Conservation (phyloP, 2,888 invertebrate species). For the Listrodromus nycthemerus region DNA sequence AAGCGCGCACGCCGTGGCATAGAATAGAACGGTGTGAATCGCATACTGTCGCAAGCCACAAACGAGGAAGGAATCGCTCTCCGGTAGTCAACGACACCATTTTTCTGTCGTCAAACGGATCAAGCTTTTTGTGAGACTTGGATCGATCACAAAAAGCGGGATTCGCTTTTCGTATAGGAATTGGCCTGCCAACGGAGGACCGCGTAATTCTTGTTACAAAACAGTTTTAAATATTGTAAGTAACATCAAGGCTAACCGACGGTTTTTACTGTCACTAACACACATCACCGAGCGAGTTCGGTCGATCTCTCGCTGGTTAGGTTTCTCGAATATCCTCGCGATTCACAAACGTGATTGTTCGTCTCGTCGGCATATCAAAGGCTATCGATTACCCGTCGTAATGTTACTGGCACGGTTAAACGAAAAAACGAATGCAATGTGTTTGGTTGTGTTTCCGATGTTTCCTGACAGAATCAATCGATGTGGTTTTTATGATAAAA, state of each 20-base stretch:
- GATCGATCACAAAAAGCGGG: slow-evolving; percentile 85
- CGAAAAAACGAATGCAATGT: neutral
- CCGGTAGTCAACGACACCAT: slow-evolving; percentile 79
- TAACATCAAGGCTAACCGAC: slow-evolving; percentile 36
- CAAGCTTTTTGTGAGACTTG: slow-evolving; percentile 84
- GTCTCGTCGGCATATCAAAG: neutral
- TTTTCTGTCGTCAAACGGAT: slow-evolving; percentile 85
- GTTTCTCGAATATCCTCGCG: neutral
- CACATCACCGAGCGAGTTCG: neutral
- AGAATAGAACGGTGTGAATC: slow-evolving; percentile 29
- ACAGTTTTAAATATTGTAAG: slow-evolving; percentile 39
- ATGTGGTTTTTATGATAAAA: slow-evolving; percentile 76
- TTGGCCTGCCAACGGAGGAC: slow-evolving; percentile 77
- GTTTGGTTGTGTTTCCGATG: neutral
- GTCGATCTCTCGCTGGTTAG: slow-evolving; percentile 26
- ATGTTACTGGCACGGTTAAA: neutral
- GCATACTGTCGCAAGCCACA: slow-evolving; percentile 68
- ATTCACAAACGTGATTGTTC: neutral
- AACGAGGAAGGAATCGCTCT: slow-evolving; percentile 76
- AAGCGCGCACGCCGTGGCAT: slow-evolving; percentile 67
- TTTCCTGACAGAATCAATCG: slow-evolving; percentile 70
- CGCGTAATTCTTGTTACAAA: slow-evolving; percentile 29
- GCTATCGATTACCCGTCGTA: neutral
- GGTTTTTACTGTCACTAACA: slow-evolving; percentile 27
- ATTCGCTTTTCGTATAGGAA: slow-evolving; percentile 85